These are phyloP conservation scores for Drosophila erecta DNA, from an alignment of 1,140 invertebrate species.

Conservation along the genomic window DNA sequence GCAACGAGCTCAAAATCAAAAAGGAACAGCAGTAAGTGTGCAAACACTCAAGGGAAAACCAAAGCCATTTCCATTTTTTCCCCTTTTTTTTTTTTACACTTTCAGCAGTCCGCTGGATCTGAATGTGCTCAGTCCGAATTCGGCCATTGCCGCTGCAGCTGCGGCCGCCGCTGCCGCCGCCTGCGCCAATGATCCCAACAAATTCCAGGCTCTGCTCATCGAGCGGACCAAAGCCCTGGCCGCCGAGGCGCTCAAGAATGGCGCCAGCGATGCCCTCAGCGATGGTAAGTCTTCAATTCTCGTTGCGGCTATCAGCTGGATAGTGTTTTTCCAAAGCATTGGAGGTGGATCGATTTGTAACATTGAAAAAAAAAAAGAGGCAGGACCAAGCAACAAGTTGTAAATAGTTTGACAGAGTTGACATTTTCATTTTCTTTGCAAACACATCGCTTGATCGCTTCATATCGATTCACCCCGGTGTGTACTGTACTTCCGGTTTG, in stretches of 20 bases:
- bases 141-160: constrained; percentile 75
- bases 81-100: background rate
- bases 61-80: too few species aligned
- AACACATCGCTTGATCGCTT: background rate
- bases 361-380: too few species aligned
- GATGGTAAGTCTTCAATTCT: constrained; percentile 76
- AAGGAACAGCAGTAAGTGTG: constrained; percentile 82
- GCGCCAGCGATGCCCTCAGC: constrained; percentile 49
- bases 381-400: too few species aligned
- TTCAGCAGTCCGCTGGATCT: constrained; percentile 75
- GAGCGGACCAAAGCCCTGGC: constrained; percentile 91
- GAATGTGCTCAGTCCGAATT: constrained; percentile 79
- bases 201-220: constrained; percentile 91
- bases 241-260: constrained; percentile 85
- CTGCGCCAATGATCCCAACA: constrained; percentile 87
- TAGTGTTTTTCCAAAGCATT: too few species aligned
- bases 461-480: background rate
- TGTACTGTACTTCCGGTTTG: constrained; percentile 13
- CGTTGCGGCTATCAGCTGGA: background rate
- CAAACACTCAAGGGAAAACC: background rate
- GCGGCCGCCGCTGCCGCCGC: constrained; percentile 79
- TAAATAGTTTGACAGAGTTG: background rate
- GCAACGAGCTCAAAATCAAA: constrained; percentile 79
- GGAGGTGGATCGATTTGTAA: constrained; percentile 6
- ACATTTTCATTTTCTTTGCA: background rate